Evolutionary conservation across 2,888 invertebrate genomes (phyloP).

Genomic region (Yponomeuta cagnagella): DNA sequence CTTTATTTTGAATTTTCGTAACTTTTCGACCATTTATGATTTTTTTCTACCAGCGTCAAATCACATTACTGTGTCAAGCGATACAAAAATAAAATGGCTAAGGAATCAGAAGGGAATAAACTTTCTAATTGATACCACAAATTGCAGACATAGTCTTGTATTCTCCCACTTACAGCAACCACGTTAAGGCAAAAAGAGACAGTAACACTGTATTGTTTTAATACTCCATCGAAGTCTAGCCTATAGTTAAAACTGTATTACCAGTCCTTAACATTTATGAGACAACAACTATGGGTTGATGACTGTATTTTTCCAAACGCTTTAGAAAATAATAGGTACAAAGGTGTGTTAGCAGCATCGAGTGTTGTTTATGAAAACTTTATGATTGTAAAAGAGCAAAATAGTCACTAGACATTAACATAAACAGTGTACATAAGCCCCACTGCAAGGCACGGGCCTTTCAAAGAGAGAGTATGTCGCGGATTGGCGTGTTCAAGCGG

Average conservation of each 20-base stretch:
- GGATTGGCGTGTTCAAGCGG: too few relatives aligned
- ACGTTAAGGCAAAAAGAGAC: conserved; percentile 21
- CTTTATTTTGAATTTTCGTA: background rate
- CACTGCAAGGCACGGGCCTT: too few relatives aligned
- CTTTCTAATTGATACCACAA: conserved; percentile 15
- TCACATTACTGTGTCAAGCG: background rate
- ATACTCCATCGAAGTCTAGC: conserved; percentile 9
- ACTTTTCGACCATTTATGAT: background rate
- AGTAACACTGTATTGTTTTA: conserved; percentile 24
- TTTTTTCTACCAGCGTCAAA: background rate
- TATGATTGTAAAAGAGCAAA: too few relatives aligned
- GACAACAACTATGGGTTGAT: conserved; percentile 26
- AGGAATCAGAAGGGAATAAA: conserved; percentile 22
- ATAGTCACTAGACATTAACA: too few relatives aligned
- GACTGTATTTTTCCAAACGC: conserved; percentile 24
- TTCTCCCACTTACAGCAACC: conserved; percentile 21
- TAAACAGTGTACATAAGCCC: too few relatives aligned
- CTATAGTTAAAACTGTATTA: conserved; percentile 28
- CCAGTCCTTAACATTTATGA: conserved; percentile 45
- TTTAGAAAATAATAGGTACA: background rate
- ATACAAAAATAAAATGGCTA: conserved; percentile 17
- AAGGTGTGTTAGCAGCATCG: background rate
- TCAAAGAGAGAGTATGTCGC: too few relatives aligned
- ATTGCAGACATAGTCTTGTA: conserved; percentile 19
- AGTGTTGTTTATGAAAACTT: background rate